Evolutionary conservation across 2,797 vertebrate species (phyloP), one percentile per base, ranked within the genome.

Genomic region (Cyprinella venusta): DNA sequence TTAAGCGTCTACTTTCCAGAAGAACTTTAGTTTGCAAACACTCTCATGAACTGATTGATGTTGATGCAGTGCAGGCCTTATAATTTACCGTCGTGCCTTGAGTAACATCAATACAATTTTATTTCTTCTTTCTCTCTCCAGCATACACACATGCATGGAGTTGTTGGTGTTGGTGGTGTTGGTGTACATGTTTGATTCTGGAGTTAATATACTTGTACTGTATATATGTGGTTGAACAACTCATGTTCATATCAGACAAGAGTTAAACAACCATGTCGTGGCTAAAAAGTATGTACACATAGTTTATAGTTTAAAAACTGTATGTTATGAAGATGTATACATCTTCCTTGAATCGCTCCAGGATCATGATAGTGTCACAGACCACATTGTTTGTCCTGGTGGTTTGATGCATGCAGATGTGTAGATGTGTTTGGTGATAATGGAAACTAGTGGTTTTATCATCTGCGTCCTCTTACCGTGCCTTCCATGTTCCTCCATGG

Each of bases 31-130:
- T 65, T 64, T 0, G 21, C 72, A 36, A 36, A 61, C 33, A 69
- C 74, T 77, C 77, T 36, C 68, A 64, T 81, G 12, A 50, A 30
- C 40, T 83, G 61, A 89, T 71, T 56, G 50, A 71, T 72, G 48
- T 52, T 40, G 19, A 4, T 86, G 91, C 89, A 89, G 91, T 92
- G 92, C 91, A 92, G 89, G 89, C 33, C 67, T 75, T 81, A 91
- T 88, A 56, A 16, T 68, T 79, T 84, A 63, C 69, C 71, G 68
- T 24, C 48, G 48, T 52, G 50, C 65, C 79, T 72, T 59, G 30
- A 87, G 68, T 76, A 48, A 80, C 70, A 24, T 76, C n/a, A 40
- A 59, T 54, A 54, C 59, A 0, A 81, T 69, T 75, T 70, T 63
- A n/a, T 67, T 78, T 64, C 76, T 71, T 16, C 9, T 74, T 21